Evolutionary conservation across 2,797 vertebrate species (phyloP).

Genomic region (Xenops minutus): DNA sequence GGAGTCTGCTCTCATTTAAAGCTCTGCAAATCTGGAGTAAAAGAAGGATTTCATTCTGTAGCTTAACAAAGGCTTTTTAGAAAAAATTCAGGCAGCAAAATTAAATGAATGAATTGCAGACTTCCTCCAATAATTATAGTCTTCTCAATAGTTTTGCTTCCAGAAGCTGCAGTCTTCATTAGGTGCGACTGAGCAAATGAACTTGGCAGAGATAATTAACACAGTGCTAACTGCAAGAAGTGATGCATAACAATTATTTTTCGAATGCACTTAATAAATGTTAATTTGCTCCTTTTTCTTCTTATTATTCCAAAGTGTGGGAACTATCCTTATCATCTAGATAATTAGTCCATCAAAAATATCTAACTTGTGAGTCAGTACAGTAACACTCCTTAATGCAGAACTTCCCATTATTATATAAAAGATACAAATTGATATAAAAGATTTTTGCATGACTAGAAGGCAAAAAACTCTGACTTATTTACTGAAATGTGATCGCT

Average conservation of each 20-base stretch:
- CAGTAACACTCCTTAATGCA: neutral
- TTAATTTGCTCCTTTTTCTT: conserved; percentile 25
- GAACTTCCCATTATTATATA: neutral
- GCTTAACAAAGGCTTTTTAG: conserved; percentile 24
- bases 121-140: conserved; percentile 39
- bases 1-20: neutral
- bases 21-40: neutral
- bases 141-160: conserved; percentile 31
- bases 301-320: neutral
- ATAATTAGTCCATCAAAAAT: neutral
- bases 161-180: conserved; percentile 39
- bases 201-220: conserved; percentile 64
- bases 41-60: neutral
- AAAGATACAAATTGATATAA: neutral
- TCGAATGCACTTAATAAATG: conserved; percentile 35
- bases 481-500: neutral
- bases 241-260: conserved; percentile 52
- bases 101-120: conserved; percentile 43
- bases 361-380: conserved; percentile 15
- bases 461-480: neutral
- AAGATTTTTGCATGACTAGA: neutral
- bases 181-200: conserved; percentile 37
- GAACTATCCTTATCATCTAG: conserved; percentile 9
- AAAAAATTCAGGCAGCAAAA: conserved; percentile 48
- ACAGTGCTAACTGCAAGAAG: conserved; percentile 12